A percentile compares a stretch with the other conserved stretches of the same genome.
Evolutionary conservation across 1,140 invertebrate genomes (phyloP).

Genomic region (Delia radicum): DNA sequence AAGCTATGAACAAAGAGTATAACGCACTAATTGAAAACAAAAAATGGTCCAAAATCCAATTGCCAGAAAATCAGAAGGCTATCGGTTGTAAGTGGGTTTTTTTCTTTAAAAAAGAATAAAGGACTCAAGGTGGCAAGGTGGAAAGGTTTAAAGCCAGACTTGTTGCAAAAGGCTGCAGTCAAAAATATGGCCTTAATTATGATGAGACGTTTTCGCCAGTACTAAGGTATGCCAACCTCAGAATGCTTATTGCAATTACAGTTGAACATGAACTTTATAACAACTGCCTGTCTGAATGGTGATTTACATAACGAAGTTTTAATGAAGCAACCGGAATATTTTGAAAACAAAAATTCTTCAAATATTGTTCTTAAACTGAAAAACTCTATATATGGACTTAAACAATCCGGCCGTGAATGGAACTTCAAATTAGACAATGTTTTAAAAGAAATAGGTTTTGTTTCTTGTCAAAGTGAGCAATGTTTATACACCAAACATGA

Average conservation of each 20-base stretch:
- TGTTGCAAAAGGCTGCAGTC: slow-evolving; percentile 51
- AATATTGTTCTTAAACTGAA: slow-evolving; percentile 24
- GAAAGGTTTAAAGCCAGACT: slow-evolving; percentile 51
- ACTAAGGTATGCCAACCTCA: slow-evolving; percentile 45
- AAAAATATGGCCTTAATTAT: slow-evolving; percentile 50
- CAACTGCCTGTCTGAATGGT: slow-evolving; percentile 57
- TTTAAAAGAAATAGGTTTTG: slow-evolving; percentile 23
- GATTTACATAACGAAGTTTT: slow-evolving; percentile 54
- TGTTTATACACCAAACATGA: slow-evolving; percentile 25
- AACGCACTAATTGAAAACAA: not conserved
- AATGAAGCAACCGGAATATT: slow-evolving; percentile 52
- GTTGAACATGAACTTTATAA: slow-evolving; percentile 39
- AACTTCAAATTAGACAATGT: slow-evolving; percentile 30
- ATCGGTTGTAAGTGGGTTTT: slow-evolving; percentile 25
- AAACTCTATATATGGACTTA: slow-evolving; percentile 42
- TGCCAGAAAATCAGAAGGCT: not conserved
- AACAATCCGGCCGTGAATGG: slow-evolving; percentile 39
- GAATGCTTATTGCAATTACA: slow-evolving; percentile 51
- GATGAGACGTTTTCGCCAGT: slow-evolving; percentile 53
- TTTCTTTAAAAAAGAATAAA: not conserved
- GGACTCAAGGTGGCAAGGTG: slow-evolving; percentile 12
- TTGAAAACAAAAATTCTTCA: slow-evolving; percentile 31
- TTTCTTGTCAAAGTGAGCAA: slow-evolving; percentile 7
- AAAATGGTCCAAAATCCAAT: not conserved
- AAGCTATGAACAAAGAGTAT: slow-evolving; percentile 14